Conservation (phyloP, 2,888 invertebrate species). For the Rhimphoctona megacephalus region DNA sequence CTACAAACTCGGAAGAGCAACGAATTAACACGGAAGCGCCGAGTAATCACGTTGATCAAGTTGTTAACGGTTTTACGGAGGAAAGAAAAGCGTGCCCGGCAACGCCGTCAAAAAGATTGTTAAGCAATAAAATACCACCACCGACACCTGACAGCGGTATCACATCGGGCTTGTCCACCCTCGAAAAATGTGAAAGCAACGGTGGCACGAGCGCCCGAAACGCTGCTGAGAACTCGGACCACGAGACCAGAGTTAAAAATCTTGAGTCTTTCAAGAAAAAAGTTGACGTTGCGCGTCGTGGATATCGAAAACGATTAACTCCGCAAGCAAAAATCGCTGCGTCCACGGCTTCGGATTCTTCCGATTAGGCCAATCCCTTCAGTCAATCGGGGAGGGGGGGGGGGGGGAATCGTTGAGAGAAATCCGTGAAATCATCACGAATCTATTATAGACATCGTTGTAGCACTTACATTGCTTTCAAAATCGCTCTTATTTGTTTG, state of each 20-base stretch:
- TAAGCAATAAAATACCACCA: constrained; percentile 71
- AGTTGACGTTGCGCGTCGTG: constrained; percentile 78
- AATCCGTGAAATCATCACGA: not conserved
- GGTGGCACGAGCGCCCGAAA: constrained; percentile 67
- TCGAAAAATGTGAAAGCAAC: constrained; percentile 75
- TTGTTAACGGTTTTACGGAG: constrained; percentile 67
- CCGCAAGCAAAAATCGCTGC: constrained; percentile 60
- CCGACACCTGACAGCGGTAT: constrained; percentile 83
- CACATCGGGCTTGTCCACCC: constrained; percentile 80
- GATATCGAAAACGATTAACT: constrained; percentile 76
- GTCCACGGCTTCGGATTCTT: constrained; percentile 77
- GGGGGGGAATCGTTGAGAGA: not conserved
- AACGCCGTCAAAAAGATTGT: constrained; percentile 71
- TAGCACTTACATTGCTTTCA: constrained; percentile 4
- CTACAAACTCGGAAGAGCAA: constrained; percentile 64
- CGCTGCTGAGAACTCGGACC: constrained; percentile 78
- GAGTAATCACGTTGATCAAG: constrained; percentile 65
- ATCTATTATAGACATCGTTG: not conserved
- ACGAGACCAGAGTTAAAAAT: constrained; percentile 75
- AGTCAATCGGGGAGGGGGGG: not conserved
- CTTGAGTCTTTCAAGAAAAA: constrained; percentile 79
- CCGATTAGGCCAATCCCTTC: constrained; percentile 74
- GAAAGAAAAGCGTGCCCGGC: constrained; percentile 40
- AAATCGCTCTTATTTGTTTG: not conserved
- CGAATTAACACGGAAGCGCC: constrained; percentile 71